Evolutionary conservation across 2,113 vertebrate species (phyloP).

Genomic region (Malaclemys terrapin): DNA sequence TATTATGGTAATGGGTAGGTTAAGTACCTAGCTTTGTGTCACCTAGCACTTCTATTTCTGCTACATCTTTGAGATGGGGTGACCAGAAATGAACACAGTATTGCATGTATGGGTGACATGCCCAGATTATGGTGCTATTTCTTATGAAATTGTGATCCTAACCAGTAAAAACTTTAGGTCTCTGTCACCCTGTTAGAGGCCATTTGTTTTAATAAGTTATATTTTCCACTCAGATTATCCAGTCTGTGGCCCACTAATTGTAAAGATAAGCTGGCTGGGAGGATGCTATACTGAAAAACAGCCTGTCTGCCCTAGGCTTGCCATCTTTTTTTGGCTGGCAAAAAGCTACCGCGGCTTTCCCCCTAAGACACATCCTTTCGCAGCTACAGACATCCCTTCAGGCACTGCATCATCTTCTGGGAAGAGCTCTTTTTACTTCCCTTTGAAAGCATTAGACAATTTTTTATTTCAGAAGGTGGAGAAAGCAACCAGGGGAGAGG

Average conservation of each 20-base stretch:
- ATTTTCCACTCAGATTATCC: background rate
- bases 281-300: background rate
- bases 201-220: background rate
- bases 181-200: background rate
- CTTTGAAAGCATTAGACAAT: background rate
- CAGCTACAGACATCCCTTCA: background rate
- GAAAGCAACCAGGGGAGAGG: too few species aligned
- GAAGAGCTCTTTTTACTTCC: background rate
- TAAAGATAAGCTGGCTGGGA: background rate
- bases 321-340: background rate
- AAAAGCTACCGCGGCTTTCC: background rate
- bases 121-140: background rate
- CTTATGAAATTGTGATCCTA: background rate
- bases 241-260: background rate
- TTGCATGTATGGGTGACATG: background rate
- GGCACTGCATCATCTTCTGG: constrained; percentile 12
- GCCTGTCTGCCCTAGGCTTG: background rate
- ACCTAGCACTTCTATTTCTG: background rate
- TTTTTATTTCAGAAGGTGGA: background rate
- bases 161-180: background rate
- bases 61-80: background rate
- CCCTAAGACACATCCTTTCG: background rate
- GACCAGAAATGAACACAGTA: background rate
- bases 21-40: background rate
- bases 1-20: background rate